Evolutionary conservation across 2,888 invertebrate species (phyloP).

Genomic region (Asteroscopus sphinx): DNA sequence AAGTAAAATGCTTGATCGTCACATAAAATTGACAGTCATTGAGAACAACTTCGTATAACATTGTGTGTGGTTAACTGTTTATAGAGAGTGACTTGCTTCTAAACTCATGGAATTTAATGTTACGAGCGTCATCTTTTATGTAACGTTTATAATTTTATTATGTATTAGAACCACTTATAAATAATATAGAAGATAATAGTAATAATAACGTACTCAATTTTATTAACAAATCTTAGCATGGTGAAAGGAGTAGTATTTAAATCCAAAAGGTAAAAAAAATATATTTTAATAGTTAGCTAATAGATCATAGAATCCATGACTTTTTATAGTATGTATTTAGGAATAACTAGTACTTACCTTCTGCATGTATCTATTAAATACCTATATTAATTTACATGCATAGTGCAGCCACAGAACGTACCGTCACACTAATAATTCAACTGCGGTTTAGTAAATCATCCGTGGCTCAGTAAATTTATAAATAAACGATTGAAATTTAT

Average conservation of each 20-base stretch:
- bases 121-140: constrained; percentile 14
- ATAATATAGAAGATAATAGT: too few species aligned
- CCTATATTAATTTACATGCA: not conserved
- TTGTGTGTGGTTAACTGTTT: constrained; percentile 31
- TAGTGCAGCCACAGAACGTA: not conserved
- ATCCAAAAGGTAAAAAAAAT: too few species aligned
- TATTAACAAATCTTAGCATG: too few species aligned
- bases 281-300: too few species aligned
- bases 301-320: too few species aligned
- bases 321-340: too few species aligned
- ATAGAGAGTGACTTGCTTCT: constrained; percentile 44
- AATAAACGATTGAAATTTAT: not conserved
- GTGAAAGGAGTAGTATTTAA: too few species aligned
- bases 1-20: constrained; percentile 24
- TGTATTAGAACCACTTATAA: too few species aligned
- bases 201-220: too few species aligned
- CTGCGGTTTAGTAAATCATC: constrained; percentile 5
- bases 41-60: constrained; percentile 38
- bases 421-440: constrained; percentile 11
- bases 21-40: constrained; percentile 41
- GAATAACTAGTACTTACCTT: too few species aligned
- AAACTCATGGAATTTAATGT: constrained; percentile 20
- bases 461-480: constrained; percentile 4
- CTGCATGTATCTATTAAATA: not conserved
- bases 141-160: not conserved